Evolutionary conservation across 2,888 invertebrate genomes (phyloP).

Genomic region (Acutogordius australiensis): DNA sequence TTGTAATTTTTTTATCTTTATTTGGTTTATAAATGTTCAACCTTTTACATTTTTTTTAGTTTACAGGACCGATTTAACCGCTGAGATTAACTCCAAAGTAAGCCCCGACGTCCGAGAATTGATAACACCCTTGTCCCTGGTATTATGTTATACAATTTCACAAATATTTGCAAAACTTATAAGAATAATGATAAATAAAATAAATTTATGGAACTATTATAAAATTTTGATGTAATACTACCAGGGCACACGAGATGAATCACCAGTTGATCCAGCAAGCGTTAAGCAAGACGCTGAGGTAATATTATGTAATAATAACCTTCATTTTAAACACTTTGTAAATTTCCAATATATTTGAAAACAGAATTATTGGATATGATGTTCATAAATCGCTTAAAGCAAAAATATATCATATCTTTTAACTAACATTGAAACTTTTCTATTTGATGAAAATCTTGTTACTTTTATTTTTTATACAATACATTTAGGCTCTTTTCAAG

Average conservation of each 20-base stretch:
- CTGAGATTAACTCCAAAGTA: neutral
- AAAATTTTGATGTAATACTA: neutral
- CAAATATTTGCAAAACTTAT: too few relatives aligned
- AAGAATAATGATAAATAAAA: too few relatives aligned
- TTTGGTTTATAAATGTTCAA: too few relatives aligned
- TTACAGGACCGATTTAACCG: neutral
- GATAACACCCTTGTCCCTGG: neutral
- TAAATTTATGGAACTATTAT: too few relatives aligned
- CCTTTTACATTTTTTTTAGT: conserved; percentile 3
- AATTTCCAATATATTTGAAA: too few relatives aligned
- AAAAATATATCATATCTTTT: too few relatives aligned
- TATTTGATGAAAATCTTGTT: neutral
- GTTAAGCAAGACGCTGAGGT: neutral
- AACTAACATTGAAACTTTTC: too few relatives aligned
- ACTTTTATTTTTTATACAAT: neutral
- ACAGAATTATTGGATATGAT: neutral
- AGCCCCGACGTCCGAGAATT: conserved; percentile 3
- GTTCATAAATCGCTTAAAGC: neutral
- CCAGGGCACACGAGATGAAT: neutral
- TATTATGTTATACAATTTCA: too few relatives aligned
- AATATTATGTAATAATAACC: neutral
- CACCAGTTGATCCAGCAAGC: neutral
- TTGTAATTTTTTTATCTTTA: neutral
- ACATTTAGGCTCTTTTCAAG: neutral
- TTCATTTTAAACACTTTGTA: neutral